phyloP scores from a whole-genome alignment of 2,113 vertebrate genomes.

The Gymnobelideus leadbeateri region DNA sequence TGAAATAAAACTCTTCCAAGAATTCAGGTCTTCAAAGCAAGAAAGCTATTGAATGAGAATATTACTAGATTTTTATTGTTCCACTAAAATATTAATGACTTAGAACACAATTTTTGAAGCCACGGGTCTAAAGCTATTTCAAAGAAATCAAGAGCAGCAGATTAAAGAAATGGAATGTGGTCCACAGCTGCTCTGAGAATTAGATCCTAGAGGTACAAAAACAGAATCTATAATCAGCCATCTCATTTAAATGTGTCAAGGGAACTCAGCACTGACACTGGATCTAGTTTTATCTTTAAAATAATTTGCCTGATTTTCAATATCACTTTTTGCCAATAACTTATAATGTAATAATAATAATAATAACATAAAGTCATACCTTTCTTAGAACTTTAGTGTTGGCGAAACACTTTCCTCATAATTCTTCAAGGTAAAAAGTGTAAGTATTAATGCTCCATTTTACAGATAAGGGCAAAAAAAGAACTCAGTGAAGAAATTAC shows the following conservation, averaged over 20 bases:
- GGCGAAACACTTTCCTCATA: neutral
- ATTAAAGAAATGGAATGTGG: constrained; percentile 19
- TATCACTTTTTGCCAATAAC: constrained; percentile 26
- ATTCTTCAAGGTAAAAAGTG: neutral
- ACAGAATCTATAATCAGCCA: neutral
- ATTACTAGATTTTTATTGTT: neutral
- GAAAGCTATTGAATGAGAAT: neutral
- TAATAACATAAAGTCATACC: neutral
- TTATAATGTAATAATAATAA: neutral
- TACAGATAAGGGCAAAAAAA: neutral
- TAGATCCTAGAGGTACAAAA: constrained; percentile 38
- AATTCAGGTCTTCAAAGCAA: constrained; percentile 18
- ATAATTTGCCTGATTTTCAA: constrained; percentile 4
- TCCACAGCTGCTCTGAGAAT: constrained; percentile 20
- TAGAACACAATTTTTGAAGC: neutral
- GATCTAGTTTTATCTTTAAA: neutral
- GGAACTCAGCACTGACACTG: neutral
- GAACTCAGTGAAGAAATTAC: neutral
- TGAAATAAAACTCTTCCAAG: constrained; percentile 40
- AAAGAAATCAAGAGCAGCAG: constrained; percentile 40
- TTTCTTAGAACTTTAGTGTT: neutral
- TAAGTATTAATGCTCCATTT: neutral
- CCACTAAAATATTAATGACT: neutral
- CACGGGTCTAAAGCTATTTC: neutral
- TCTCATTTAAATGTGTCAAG: constrained; percentile 7